phyloP scores from a whole-genome alignment of 2,113 vertebrate genomes.

The Vulpes lagopus region DNA sequence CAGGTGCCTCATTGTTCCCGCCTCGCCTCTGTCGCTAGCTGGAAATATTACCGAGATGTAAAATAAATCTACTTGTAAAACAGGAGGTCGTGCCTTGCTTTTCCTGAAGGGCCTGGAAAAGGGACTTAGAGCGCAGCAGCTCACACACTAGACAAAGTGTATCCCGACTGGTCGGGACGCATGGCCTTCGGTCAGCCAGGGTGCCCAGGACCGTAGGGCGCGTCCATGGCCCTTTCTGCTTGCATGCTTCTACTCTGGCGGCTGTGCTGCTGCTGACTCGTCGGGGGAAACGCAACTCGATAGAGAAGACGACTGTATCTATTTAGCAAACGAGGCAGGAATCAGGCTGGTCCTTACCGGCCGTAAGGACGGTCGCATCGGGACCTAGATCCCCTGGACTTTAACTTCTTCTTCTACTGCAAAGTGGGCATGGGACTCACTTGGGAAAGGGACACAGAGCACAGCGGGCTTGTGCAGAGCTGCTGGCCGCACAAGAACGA shows the following conservation, averaged over 20 bases:
- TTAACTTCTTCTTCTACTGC: no score
- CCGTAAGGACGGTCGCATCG: no score
- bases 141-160: slow-evolving; percentile 57
- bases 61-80: slow-evolving; percentile 67
- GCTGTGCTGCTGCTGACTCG: not conserved
- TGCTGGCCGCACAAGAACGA: not conserved
- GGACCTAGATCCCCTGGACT: no score
- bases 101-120: slow-evolving; percentile 49
- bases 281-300: not conserved
- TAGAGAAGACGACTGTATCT: not conserved
- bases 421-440: no score
- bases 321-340: no score
- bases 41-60: slow-evolving; percentile 66
- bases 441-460: no score
- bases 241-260: not conserved
- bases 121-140: slow-evolving; percentile 31
- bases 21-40: slow-evolving; percentile 40
- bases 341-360: no score
- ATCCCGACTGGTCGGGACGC: slow-evolving; percentile 10
- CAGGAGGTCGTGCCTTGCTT: slow-evolving; percentile 58
- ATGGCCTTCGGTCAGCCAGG: slow-evolving; percentile 50
- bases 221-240: fast-evolving
- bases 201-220: not conserved
- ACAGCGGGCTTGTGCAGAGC: no score
- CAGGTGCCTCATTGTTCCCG: slow-evolving; percentile 19